These are phyloP conservation scores for Amblyjoppa proteus DNA, from an alignment of 2,888 invertebrate genomes.

Conservation along the genomic window DNA sequence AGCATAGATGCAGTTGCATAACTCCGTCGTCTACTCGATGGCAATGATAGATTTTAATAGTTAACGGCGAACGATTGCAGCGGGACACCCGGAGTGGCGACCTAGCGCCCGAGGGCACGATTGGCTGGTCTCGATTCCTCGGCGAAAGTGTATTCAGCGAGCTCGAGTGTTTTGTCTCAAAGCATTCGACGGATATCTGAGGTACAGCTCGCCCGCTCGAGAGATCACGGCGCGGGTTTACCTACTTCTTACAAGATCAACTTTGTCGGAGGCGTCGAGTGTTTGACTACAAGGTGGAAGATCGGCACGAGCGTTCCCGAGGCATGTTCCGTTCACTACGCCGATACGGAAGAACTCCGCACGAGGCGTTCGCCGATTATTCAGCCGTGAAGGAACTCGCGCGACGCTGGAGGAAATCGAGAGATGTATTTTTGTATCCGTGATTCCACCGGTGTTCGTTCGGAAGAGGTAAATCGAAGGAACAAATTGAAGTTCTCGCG, in stretches of 20 bases:
- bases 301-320: background rate
- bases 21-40: background rate
- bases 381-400: background rate
- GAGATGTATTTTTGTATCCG: background rate
- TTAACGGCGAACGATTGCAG: background rate
- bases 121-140: constrained; percentile 39
- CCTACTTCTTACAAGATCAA: background rate
- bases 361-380: background rate
- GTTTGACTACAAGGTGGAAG: background rate
- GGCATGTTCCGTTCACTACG: background rate
- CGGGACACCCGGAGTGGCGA: background rate
- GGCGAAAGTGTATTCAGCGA: constrained; percentile 36
- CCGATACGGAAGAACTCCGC: background rate
- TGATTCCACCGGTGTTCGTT: background rate
- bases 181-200: constrained; percentile 38
- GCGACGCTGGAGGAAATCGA: background rate
- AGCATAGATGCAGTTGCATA: background rate
- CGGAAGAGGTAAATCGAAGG: background rate
- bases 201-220: background rate
- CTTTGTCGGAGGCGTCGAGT: constrained; percentile 8
- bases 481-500: background rate
- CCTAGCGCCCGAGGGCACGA: constrained; percentile 12
- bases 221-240: background rate
- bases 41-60: background rate
- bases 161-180: constrained; percentile 57